Evolutionary conservation across 2,113 vertebrate species (phyloP).

Genomic region (Lampris megalopsis): DNA sequence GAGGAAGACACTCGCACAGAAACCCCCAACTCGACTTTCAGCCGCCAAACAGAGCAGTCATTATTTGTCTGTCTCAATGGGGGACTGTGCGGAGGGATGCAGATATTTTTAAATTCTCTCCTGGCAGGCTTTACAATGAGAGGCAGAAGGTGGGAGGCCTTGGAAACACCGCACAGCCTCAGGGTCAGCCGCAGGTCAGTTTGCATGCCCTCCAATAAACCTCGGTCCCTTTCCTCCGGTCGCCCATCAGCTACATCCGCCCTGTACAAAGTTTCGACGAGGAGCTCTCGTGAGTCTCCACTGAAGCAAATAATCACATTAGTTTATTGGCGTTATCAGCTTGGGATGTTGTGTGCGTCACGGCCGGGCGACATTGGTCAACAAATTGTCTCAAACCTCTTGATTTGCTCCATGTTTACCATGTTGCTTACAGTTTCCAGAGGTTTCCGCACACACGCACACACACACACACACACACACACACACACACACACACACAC

Average conservation of each 20-base stretch:
- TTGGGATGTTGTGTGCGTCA: not conserved
- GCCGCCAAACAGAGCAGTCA: slow-evolving; percentile 18
- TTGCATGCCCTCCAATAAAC: slow-evolving; percentile 10
- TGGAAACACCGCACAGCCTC: slow-evolving; percentile 18
- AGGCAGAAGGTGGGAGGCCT: slow-evolving; percentile 5
- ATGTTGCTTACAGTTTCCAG: too few species aligned
- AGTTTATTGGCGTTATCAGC: slow-evolving; percentile 8
- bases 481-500: too few species aligned
- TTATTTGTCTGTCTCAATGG: slow-evolving; percentile 9
- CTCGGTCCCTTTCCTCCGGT: not conserved
- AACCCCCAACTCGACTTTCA: slow-evolving; percentile 27
- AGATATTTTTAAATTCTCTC: not conserved
- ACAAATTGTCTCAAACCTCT: too few species aligned
- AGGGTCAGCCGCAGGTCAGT: slow-evolving; percentile 7
- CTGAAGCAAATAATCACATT: slow-evolving; percentile 21
- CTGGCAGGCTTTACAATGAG: not conserved
- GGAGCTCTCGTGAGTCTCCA: not conserved
- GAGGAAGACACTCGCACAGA: slow-evolving; percentile 23
- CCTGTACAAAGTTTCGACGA: too few species aligned
- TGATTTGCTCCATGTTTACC: too few species aligned
- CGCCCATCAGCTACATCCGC: not conserved
- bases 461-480: too few species aligned
- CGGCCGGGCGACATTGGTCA: too few species aligned
- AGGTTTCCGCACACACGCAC: too few species aligned
- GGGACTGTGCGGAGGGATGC: not conserved